A percentile compares a stretch with the other conserved stretches of the same genome.
Evolutionary conservation across 2,113 vertebrate species (phyloP).

Genomic region (Takifugu flavidus): DNA sequence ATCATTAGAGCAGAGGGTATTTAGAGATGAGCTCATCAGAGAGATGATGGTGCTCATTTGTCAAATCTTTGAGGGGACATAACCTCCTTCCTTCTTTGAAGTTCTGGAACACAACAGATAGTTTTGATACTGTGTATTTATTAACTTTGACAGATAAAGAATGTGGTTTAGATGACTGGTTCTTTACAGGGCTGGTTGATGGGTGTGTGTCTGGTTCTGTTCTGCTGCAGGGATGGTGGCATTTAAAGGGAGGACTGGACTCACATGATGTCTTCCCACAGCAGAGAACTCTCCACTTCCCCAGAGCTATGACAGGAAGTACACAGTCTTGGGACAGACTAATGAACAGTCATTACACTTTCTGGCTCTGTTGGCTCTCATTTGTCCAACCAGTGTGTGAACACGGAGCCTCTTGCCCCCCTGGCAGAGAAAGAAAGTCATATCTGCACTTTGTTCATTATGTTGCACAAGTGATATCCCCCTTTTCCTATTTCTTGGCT

Average conservation of each 20-base stretch:
- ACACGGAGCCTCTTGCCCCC: conserved; percentile 44
- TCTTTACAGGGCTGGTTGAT: too few relatives aligned
- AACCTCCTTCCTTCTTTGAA: neutral
- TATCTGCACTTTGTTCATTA: conserved; percentile 70
- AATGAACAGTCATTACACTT: conserved; percentile 59
- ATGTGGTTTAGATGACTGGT: too few relatives aligned
- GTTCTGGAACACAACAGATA: conserved; percentile 3
- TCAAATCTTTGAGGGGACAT: conserved; percentile 38
- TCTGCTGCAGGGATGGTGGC: conserved; percentile 17
- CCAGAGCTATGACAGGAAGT: conserved; percentile 60
- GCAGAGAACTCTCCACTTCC: conserved; percentile 28
- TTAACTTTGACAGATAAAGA: too few relatives aligned
- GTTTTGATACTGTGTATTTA: neutral
- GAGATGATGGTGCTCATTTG: conserved; percentile 52
- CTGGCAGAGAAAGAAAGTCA: conserved; percentile 49
- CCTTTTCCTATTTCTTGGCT: conserved; percentile 63
- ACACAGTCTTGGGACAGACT: conserved; percentile 45
- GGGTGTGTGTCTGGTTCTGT: conserved; percentile 43
- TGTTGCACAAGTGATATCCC: conserved; percentile 58
- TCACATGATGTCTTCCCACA: conserved; percentile 52
- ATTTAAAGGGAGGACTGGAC: conserved; percentile 42
- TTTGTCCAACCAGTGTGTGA: conserved; percentile 58
- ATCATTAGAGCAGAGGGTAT: conserved; percentile 41
- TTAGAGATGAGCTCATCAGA: conserved; percentile 54
- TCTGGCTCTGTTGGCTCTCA: conserved; percentile 48